Evolutionary conservation across 64 coral and sea anemone species (phyloP).

Genomic region (Exaiptasia diaphana): DNA sequence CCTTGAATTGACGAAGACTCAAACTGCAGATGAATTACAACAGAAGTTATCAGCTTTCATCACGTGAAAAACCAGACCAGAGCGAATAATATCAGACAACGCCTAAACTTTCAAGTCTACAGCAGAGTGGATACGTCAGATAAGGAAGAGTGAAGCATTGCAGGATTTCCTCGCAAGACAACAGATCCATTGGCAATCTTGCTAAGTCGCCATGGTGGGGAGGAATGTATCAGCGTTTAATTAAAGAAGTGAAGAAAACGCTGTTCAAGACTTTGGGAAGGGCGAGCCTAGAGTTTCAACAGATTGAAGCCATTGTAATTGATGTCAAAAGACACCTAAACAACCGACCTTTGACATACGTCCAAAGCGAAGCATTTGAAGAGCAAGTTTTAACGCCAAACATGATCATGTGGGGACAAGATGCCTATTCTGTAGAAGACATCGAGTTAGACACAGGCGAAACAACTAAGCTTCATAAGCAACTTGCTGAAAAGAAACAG

Average conservation of each 20-base stretch:
- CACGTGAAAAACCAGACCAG: constrained; percentile 15
- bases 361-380: constrained; percentile 10
- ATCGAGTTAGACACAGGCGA: constrained; percentile 36
- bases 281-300: constrained; percentile 16
- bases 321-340: constrained; percentile 24
- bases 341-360: constrained; percentile 38
- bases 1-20: constrained; percentile 49
- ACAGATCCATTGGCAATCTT: constrained; percentile 35
- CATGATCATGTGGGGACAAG: constrained; percentile 25
- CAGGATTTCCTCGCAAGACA: constrained; percentile 25
- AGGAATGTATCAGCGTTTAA: constrained; percentile 26
- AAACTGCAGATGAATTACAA: constrained; percentile 61
- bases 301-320: constrained; percentile 21
- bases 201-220: constrained; percentile 39
- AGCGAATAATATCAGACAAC: constrained; percentile 32
- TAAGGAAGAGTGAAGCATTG: constrained; percentile 28
- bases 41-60: constrained; percentile 46
- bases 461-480: constrained; percentile 27
- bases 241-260: constrained; percentile 56
- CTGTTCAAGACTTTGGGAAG: constrained; percentile 48
- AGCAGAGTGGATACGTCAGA: constrained; percentile 16
- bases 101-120: constrained; percentile 21
- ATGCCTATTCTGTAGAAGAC: constrained; percentile 29
- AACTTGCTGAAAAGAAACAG: not conserved
- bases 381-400: constrained; percentile 28